Evolutionary conservation across 2,888 invertebrate genomes (phyloP), one percentile per base, ranked within the genome.

Genomic region (Agrotis exclamationis): DNA sequence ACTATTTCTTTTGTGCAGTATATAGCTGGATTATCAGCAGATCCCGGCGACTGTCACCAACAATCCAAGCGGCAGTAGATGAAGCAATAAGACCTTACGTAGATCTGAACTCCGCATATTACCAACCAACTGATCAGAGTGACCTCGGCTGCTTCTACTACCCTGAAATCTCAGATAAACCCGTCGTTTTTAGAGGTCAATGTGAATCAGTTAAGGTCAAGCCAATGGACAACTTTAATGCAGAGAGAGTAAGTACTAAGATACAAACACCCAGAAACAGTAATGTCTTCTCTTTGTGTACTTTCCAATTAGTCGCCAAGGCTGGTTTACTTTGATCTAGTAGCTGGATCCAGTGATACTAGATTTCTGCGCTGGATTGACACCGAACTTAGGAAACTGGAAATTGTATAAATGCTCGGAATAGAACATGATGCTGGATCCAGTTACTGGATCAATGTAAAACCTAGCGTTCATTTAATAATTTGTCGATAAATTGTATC

Each of bases 11-110:
- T 68, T 48, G 1, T 9, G 4, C 85, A 96, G 96, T 96, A 1
- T 92, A 82, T 85, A 94, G 95, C 66, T 96, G 96, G 96, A 93
- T 95, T 24, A 72, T 93, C 0, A 93, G 95, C 76, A 90, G 93
- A 71, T 83, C 87, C 0, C 89, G 91, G 0, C 72, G 81, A 4
- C 71, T 94, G 2, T 66, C 91, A 0, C 48, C 74, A 0, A 72
- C 59, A 1, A 83, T 88, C 1, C 76, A 86, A 76, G 39, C 57
- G 0, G 85, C 87, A 39, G 91, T 96, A 1, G 63, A 91, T 16
- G 65, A 78, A 20, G 87, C 90, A 0, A 83, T 94, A 0, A 69
- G 82, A 54, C 87, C 89, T 0, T 66, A 87, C 3, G 4, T 90
- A 5, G 90, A 91, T 7, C 87, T 93, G 2, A 93, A 93, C 74